Conservation (phyloP, 2,888 invertebrate genomes). For the Ectobius pallidus region DNA sequence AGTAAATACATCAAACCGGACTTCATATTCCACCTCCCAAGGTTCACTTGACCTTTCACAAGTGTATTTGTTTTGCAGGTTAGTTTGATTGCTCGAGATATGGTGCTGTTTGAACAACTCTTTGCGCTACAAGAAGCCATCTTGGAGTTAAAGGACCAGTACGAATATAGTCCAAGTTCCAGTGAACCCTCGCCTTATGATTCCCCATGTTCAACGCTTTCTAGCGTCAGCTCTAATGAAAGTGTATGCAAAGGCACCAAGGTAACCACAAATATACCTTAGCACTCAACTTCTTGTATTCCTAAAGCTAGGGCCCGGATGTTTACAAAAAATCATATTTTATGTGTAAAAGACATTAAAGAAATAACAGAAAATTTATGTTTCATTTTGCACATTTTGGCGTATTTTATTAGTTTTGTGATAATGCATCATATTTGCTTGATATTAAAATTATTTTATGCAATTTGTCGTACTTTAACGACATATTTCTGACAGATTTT, state of each 20-base stretch:
- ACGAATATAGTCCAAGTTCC: constrained; percentile 20
- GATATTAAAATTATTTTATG: too few species aligned
- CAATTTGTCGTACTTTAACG: too few species aligned
- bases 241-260: not conserved
- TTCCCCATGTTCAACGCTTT: constrained; percentile 30
- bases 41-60: too few species aligned
- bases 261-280: not conserved
- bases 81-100: constrained; percentile 39
- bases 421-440: too few species aligned
- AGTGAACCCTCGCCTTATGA: constrained; percentile 20
- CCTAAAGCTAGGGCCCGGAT: not conserved
- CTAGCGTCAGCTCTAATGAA: constrained; percentile 13
- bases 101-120: constrained; percentile 40
- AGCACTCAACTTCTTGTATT: not conserved
- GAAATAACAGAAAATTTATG: too few species aligned
- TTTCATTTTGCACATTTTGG: too few species aligned
- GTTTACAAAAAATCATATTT: not conserved
- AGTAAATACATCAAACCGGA: too few species aligned
- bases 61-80: constrained; percentile 37
- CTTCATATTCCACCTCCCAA: too few species aligned
- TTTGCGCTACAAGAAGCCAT: constrained; percentile 41
- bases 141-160: constrained; percentile 35
- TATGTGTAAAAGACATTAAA: not conserved
- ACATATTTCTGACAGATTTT: not conserved
- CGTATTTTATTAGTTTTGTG: too few species aligned